These are phyloP conservation scores for Orchesellides sinensis DNA, from an alignment of 2,888 invertebrate genomes.

Conservation along the genomic window DNA sequence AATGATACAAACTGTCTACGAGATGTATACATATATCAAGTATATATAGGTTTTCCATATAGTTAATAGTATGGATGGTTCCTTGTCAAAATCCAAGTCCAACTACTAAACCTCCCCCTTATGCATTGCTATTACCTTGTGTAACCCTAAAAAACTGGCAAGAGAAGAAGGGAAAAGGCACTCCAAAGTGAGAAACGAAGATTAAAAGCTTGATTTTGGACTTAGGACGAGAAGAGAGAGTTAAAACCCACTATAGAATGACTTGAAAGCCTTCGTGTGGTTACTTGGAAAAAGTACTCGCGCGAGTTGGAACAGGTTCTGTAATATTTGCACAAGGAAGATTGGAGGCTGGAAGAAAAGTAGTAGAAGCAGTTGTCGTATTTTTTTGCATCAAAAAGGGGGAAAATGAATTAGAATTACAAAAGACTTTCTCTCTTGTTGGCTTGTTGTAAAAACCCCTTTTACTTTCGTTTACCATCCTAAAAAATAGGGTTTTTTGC, in stretches of 20 bases:
- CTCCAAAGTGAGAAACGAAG: conserved; percentile 43
- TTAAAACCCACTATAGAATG: not conserved
- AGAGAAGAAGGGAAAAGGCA: conserved; percentile 9
- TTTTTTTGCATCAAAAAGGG: conserved; percentile 4
- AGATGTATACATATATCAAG: too few relatives aligned
- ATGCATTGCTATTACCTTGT: too few relatives aligned
- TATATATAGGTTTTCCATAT: too few relatives aligned
- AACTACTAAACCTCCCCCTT: too few relatives aligned
- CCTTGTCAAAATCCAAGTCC: too few relatives aligned
- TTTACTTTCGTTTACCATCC: too few relatives aligned
- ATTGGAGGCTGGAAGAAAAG: not conserved
- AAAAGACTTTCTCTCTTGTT: conserved; percentile 2
- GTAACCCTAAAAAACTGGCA: too few relatives aligned
- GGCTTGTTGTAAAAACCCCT: too few relatives aligned
- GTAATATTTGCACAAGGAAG: not conserved
- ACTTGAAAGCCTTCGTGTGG: not conserved
- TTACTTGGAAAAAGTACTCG: not conserved
- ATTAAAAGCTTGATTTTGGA: conserved; percentile 48
- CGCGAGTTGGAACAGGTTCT: not conserved
- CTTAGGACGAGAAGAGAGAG: not conserved
- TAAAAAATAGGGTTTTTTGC: too few relatives aligned
- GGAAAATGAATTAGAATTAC: conserved; percentile 26
- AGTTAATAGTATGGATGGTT: too few relatives aligned
- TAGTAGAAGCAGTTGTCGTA: not conserved
- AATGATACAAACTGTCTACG: too few relatives aligned